Evolutionary conservation across 1,140 invertebrate genomes (phyloP), one percentile per base, ranked within the genome.

Genomic region (Homarus americanus): DNA sequence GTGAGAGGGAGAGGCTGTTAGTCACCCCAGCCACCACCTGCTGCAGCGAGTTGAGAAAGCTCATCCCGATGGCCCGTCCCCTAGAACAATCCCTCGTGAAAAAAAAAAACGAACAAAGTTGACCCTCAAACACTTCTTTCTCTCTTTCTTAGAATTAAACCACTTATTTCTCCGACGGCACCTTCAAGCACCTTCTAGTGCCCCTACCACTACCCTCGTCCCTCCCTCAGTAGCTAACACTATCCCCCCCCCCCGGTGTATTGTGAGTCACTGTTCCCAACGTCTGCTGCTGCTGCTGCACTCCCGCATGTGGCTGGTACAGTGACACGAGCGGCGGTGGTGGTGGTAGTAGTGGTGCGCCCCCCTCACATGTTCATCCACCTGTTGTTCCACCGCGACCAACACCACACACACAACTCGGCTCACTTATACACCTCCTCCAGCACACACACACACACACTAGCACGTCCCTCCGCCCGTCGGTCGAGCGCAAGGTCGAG

Each of bases 1-100:
- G 96, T 87, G 96, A 97, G n/a, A 97, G 94, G 53, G 95, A 96
- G 84, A 97, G 94, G 93, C 97, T 97, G 93, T 96, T 96, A 91
- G 96, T 96, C 87, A 93, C 93, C 2, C 90, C 92, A 34, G 95
- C 96, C 93, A 97, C 97, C 94, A 97, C 97, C 94, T 97, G 97
- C 93, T 97, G 96, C 90, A 97, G 94, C 12, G 96, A 97, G 93
- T 96, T 96, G 93, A 97, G 96, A 95, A 97, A 97, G 95, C 97
- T 97, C 97, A 97, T 97, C 85, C 93, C 95, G 44, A 17, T 7
- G 24, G 17, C 17, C 38, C 78, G 38, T 32, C 24, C 20, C 40
- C 78, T n/a, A n/a, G 17, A 9, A 41, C 38, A 44, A 10, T 34
- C 12, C 38, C 28, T 3, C 36, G 40, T 41, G 32, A 28, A 32